phyloP scores from a whole-genome alignment of 1,140 invertebrate genomes.

The Drosophila rufa region DNA sequence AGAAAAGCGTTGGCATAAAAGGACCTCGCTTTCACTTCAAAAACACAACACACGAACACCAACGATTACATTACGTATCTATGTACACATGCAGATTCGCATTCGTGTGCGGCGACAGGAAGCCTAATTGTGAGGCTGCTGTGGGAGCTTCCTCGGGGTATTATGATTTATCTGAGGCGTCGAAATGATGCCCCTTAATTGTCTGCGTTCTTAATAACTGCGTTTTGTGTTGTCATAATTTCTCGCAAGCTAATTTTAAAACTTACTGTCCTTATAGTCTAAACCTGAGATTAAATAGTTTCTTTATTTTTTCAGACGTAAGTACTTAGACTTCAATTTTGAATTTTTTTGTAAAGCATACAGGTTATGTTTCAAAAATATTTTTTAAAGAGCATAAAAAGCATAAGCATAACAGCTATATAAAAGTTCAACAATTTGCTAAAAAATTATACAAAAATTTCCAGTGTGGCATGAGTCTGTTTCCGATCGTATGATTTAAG shows the following conservation, averaged over 20 bases:
- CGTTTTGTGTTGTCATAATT: neutral
- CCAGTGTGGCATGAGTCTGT: too few relatives aligned
- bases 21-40: constrained; percentile 59
- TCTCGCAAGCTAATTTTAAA: neutral
- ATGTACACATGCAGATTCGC: constrained; percentile 1
- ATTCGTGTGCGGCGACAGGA: constrained; percentile 14
- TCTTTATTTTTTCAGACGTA: too few relatives aligned
- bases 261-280: too few relatives aligned
- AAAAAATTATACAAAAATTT: too few relatives aligned
- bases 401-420: too few relatives aligned
- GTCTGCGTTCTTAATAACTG: neutral
- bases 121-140: constrained; percentile 32
- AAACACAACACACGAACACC: constrained; percentile 37
- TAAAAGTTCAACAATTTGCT: too few relatives aligned
- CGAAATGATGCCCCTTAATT: neutral
- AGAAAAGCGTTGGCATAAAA: constrained; percentile 54
- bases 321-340: too few relatives aligned
- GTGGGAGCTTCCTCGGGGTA: constrained; percentile 11
- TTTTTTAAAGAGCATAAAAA: neutral
- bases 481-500: neutral
- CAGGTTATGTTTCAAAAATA: neutral
- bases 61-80: constrained; percentile 25
- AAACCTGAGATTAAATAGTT: too few relatives aligned
- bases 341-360: too few relatives aligned
- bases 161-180: constrained; percentile 7